These are phyloP conservation scores for Prenolepis imparis DNA, from an alignment of 2,888 invertebrate genomes.

Conservation along the genomic window DNA sequence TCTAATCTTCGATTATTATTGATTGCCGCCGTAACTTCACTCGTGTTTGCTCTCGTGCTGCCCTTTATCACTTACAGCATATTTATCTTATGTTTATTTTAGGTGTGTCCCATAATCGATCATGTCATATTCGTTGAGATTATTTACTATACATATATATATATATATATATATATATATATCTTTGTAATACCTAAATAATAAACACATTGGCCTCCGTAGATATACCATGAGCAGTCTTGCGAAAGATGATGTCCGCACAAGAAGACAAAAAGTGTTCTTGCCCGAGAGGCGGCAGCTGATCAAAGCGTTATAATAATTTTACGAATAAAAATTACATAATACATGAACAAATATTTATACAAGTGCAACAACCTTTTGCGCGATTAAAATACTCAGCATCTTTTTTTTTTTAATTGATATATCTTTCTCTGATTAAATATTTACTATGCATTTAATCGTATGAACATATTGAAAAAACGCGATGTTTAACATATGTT, in stretches of 20 bases:
- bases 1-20: neutral
- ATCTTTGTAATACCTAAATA: neutral
- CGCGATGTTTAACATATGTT: neutral
- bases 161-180: neutral
- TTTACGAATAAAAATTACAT: neutral
- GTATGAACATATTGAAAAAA: neutral
- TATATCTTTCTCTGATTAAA: neutral
- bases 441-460: neutral
- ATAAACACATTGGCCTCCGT: neutral
- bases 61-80: neutral
- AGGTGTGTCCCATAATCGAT: neutral
- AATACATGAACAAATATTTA: neutral
- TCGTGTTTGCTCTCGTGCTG: neutral
- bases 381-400: neutral
- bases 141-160: neutral
- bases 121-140: neutral
- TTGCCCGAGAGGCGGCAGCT: neutral
- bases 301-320: neutral
- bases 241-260: neutral
- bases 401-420: conserved; percentile 7
- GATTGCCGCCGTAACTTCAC: neutral
- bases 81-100: neutral
- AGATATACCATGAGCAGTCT: neutral
- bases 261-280: neutral
- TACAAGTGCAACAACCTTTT: neutral